phyloP scores from a whole-genome alignment of 2,797 vertebrate genomes.

The Xerus rutilus region DNA sequence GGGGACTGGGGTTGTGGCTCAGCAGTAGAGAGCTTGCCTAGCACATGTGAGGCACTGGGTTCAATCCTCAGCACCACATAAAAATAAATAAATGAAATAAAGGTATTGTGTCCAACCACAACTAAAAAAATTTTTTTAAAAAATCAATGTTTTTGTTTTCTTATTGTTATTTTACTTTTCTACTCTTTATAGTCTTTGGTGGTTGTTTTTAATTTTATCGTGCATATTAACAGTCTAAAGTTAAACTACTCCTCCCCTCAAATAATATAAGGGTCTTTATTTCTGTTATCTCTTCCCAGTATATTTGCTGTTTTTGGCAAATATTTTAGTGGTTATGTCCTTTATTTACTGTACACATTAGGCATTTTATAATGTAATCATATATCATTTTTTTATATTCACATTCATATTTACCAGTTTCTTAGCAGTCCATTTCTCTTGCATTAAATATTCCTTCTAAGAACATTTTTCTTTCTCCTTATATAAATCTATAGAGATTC shows the following conservation, averaged over 20 bases:
- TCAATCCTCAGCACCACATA: too few relatives aligned
- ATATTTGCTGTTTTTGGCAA: background rate
- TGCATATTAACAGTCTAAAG: conserved; percentile 25
- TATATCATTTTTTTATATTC: background rate
- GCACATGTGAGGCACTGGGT: too few relatives aligned
- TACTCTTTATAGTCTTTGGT: background rate
- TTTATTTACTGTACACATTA: background rate
- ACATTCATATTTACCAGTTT: background rate
- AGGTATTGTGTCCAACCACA: too few relatives aligned
- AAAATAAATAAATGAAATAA: too few relatives aligned
- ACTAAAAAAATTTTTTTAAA: too few relatives aligned
- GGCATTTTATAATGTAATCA: background rate
- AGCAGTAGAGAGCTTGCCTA: too few relatives aligned
- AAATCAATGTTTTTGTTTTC: background rate
- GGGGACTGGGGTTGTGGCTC: too few relatives aligned
- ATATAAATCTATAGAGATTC: conserved; percentile 6
- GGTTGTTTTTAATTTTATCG: background rate
- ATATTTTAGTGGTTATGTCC: background rate
- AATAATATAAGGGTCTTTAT: background rate
- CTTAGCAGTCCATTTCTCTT: background rate
- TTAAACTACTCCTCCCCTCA: background rate
- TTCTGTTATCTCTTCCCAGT: background rate
- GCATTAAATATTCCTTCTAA: background rate
- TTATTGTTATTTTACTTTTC: background rate
- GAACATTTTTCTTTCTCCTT: conserved; percentile 28